Percentiles rank a stretch among this genome's conserved stretches.
phyloP scores from a whole-genome alignment of 2,888 invertebrate species.

The Caenorhabditis zanzibari region DNA sequence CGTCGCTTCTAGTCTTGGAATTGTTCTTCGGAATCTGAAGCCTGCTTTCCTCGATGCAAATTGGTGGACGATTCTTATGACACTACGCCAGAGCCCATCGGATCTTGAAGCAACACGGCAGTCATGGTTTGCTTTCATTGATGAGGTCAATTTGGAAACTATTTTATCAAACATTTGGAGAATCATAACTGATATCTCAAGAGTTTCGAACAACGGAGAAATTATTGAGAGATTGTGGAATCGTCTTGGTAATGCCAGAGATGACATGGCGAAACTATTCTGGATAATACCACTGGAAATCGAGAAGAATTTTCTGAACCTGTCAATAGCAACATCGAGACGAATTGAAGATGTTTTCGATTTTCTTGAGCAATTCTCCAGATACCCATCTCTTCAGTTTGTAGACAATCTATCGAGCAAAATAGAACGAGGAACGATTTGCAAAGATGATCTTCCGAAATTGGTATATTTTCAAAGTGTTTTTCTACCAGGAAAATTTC shows the following conservation, averaged over 20 bases:
- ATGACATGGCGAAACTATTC: constrained; percentile 25
- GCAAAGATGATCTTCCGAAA: constrained; percentile 50
- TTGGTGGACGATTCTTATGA: constrained; percentile 49
- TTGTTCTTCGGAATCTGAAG: constrained; percentile 33
- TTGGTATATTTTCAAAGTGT: constrained; percentile 1
- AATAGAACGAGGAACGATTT: constrained; percentile 41
- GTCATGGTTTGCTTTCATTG: constrained; percentile 47
- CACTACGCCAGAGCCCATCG: constrained; percentile 28
- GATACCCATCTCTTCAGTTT: constrained; percentile 40
- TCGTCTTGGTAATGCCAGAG: constrained; percentile 38
- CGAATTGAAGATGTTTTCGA: constrained; percentile 38
- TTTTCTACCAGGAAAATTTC: not conserved
- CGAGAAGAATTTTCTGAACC: constrained; percentile 26
- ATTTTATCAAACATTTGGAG: constrained; percentile 41
- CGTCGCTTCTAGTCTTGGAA: constrained; percentile 24
- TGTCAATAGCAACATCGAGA: constrained; percentile 27
- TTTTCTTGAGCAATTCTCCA: constrained; percentile 14
- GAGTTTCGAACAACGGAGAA: constrained; percentile 3
- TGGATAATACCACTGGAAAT: constrained; percentile 39
- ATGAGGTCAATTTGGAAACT: constrained; percentile 3
- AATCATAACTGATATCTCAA: constrained; percentile 48
- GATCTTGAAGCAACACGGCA: constrained; percentile 12
- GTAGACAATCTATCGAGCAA: constrained; percentile 31
- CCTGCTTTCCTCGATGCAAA: constrained; percentile 40
- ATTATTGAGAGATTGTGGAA: constrained; percentile 38